Evolutionary conservation across 2,113 vertebrate species (phyloP).

Genomic region (Nycticryphes semicollaris): DNA sequence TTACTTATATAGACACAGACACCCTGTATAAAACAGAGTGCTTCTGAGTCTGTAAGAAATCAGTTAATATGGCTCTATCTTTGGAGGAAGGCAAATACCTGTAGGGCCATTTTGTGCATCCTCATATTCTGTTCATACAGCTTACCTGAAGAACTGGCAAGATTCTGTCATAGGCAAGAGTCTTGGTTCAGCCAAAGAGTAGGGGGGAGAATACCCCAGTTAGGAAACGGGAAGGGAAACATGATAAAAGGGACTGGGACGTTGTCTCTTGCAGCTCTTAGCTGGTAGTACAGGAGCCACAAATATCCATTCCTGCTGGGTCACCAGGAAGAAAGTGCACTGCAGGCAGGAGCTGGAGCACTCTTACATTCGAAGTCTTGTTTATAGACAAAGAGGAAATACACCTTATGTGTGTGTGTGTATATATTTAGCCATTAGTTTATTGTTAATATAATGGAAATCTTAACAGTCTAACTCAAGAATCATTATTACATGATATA

Average conservation of each 20-base stretch:
- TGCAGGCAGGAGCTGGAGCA: not conserved
- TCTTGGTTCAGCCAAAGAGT: not conserved
- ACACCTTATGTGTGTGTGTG: not conserved
- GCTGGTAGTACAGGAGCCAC: not conserved
- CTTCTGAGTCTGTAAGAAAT: not conserved
- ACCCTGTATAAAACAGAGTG: not conserved
- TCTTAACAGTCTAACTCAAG: not conserved
- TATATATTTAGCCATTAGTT: not conserved
- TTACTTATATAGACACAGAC: not conserved
- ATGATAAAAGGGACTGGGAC: not conserved
- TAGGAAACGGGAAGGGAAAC: not conserved
- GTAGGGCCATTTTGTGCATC: not conserved
- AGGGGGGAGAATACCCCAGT: not conserved
- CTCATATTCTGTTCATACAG: not conserved
- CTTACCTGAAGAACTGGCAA: not conserved
- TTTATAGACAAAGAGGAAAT: not conserved
- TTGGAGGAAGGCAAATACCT: not conserved
- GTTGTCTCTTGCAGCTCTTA: not conserved
- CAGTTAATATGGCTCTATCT: not conserved
- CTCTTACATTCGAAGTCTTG: not conserved
- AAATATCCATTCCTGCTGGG: not conserved
- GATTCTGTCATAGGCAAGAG: not conserved
- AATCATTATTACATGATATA: not conserved
- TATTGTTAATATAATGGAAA: not conserved
- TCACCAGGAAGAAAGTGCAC: not conserved